Evolutionary conservation across 2,888 invertebrate species (phyloP), one percentile per base, ranked within the genome.

Genomic region (Camponotus fellah): DNA sequence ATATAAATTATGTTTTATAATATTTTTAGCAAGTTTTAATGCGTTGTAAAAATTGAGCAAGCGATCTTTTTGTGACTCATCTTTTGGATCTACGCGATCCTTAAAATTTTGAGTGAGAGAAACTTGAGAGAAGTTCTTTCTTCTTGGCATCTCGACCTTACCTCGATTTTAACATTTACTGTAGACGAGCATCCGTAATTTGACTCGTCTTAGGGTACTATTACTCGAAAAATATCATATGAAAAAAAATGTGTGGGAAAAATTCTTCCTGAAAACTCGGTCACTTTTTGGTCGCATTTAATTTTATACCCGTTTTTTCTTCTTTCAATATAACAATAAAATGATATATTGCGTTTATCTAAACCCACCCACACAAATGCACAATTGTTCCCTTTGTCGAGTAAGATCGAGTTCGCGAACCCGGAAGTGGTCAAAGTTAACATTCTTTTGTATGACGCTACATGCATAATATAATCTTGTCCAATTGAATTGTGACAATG

Each of bases 331-430:
- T 49, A 49, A 17, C 17, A 37, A 66, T 77, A 40, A 26, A 40
- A 26, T 68, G 4, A 8, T 8, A n/a, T 40, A 77, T 68, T 77
- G 17, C 56, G 32, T 9, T 66, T 68, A 77, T 68, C 56, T 68
- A 26, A 12, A 8, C 5, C 2, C 14, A 8, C 5, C 4, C 14
- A 5, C 53, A n/a, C 26, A 68, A 40, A 8, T 26, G 32, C 40
- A 43, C 32, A 2, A 56, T 53, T 66, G 12, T 66, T 66, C 46
- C 21, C 34, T 71, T 46, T 46, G 43, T 58, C 37, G 56, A 53
- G 12, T 26, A 17, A 71, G 60, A 83, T 62, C 40, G 62, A 79
- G 84, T 79, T 84, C 77, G 21, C 14, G 83, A 83, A 68, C 83
- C 74, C 83, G 85, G 83, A 83, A 85, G 21, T 75, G 2, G 0